Evolutionary conservation across 2,888 invertebrate species (phyloP).

Genomic region (Philonicus albiceps): DNA sequence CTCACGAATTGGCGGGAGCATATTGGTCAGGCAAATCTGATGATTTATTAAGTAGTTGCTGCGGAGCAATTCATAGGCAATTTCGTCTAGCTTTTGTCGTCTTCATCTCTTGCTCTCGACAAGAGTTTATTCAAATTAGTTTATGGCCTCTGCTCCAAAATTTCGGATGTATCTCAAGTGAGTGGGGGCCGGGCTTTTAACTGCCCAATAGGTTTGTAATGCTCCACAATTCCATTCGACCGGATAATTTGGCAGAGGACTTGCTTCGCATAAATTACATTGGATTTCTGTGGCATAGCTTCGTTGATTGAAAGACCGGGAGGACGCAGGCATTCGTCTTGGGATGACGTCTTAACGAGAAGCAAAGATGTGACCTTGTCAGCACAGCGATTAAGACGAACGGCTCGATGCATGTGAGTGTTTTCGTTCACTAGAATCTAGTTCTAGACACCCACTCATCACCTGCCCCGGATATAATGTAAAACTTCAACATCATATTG

Average conservation of each 20-base stretch:
- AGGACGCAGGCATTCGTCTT: not conserved
- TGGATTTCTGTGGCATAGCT: not conserved
- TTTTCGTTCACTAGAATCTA: not conserved
- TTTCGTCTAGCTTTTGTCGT: slow-evolving; percentile 16
- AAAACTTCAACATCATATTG: not conserved
- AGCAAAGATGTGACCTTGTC: not conserved
- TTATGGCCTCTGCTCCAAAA: not conserved
- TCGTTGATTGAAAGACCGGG: not conserved
- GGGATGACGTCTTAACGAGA: not conserved
- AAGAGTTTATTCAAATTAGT: not conserved
- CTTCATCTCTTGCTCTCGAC: not conserved
- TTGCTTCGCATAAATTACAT: not conserved
- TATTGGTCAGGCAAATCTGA: slow-evolving; percentile 46
- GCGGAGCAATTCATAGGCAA: slow-evolving; percentile 12
- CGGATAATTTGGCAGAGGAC: not conserved
- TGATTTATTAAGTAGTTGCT: slow-evolving; percentile 44
- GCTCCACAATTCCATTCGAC: not conserved
- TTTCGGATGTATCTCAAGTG: not conserved
- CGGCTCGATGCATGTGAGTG: not conserved
- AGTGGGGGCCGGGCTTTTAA: not conserved
- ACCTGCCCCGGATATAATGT: not conserved
- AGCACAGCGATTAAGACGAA: not conserved
- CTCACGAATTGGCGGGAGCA: slow-evolving; percentile 43
- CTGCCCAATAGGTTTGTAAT: not conserved
- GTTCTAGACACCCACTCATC: not conserved